Percentiles rank a stretch among this genome's conserved stretches.
phyloP scores from a whole-genome alignment of 2,113 vertebrate species.

The Hemiscyllium ocellatum region DNA sequence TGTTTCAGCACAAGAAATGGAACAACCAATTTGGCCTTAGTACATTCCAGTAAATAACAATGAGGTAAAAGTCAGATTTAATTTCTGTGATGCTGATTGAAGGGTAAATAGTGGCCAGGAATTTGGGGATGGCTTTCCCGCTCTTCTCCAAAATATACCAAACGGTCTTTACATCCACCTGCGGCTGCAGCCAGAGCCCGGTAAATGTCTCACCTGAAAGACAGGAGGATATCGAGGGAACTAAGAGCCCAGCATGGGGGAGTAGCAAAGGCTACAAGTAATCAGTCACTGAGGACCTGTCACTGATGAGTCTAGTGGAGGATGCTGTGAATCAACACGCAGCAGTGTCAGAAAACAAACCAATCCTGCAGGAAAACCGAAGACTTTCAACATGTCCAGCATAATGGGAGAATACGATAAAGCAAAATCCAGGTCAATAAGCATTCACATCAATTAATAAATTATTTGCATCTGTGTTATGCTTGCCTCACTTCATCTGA shows the following conservation, averaged over 20 bases:
- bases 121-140: too few species aligned
- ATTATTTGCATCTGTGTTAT: not conserved
- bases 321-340: not conserved
- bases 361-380: not conserved
- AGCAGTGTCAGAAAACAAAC: not conserved
- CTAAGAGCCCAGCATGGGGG: not conserved
- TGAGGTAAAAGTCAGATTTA: not conserved
- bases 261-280: not conserved
- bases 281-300: not conserved
- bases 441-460: not conserved
- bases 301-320: not conserved
- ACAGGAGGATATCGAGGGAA: not conserved
- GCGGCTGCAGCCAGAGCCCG: not conserved
- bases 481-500: not conserved
- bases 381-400: not conserved
- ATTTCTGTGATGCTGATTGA: not conserved
- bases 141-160: not conserved
- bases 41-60: not conserved
- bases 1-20: too few species aligned
- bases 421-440: not conserved
- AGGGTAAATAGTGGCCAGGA: not conserved
- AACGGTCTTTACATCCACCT: not conserved
- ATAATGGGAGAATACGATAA: not conserved
- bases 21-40: not conserved
- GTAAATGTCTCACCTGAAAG: not conserved